Evolutionary conservation across 37 sponge, comb jelly and placozoan genomes (phyloP), one percentile per base, ranked within the genome.

Genomic region (Eunapius fragilis): DNA sequence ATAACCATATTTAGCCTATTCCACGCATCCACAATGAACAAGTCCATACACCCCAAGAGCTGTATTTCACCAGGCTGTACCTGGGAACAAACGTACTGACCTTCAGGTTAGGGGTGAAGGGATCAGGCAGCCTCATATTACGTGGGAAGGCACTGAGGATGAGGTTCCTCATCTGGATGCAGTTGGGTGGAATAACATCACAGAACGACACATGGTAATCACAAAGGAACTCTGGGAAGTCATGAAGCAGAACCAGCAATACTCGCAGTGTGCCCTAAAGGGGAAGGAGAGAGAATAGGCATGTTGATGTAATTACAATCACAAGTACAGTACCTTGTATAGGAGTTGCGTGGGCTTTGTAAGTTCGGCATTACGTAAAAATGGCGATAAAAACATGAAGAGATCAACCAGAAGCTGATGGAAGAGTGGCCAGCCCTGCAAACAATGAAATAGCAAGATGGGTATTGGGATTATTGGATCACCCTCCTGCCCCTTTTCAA

Each of bases 141-240:
- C 98, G 89, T 12, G 99, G 99, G 82, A 97, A 99, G 30, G 99
- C 99, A 87, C 94, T 93, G 50, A 99, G 93, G 31, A 99, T 99
- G 47, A 99, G 93, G 82, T 99, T 99, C 72, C 98, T 85, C 95
- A 99, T 94, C 74, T 99, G 99, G 76, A 99, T 93, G 86, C 99
- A 99, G 83, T 97, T 97, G 12, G 99, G 99, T 68, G 99, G 99
- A 37, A 99, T 97, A 67, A 97, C 99, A 58, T 99, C 98, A 86
- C 99, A 99, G 86, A 99, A 99, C 27, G 94, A 88, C 87, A 97
- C 97, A 85, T 99, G 99, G 76, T 97, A 97, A 76, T 99, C 99
- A 89, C 99, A 99, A 25, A 99, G 92, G 50, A 99, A 99, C 93
- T 99, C 99, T 0, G 99, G 99, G 81, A 99, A 99, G 85, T 99